phyloP scores from a whole-genome alignment of 2,113 vertebrate genomes.

The Struthidea cinerea region DNA sequence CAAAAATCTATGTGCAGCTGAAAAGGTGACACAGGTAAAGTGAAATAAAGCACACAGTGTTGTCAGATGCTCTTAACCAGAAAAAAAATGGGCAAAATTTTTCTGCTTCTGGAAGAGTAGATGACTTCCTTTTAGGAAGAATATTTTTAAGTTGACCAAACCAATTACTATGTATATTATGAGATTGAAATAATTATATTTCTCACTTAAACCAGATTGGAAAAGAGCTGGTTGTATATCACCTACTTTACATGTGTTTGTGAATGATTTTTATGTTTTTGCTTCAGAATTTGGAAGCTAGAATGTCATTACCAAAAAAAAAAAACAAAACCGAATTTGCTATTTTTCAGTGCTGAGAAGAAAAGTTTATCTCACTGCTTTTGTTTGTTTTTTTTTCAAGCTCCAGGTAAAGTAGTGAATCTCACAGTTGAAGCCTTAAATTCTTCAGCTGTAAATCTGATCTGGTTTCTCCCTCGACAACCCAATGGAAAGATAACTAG shows the following conservation, averaged over 20 bases:
- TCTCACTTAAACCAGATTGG: not conserved
- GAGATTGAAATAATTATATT: not conserved
- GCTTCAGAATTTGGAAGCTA: not conserved
- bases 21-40: not conserved
- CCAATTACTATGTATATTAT: not conserved
- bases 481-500: conserved; percentile 95
- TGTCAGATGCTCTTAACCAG: not conserved
- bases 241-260: not conserved
- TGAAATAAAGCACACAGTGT: not conserved
- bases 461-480: conserved; percentile 90
- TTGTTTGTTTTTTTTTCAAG: conserved; percentile 69
- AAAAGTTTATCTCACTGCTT: not conserved
- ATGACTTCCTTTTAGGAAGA: not conserved
- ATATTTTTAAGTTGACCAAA: not conserved
- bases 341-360: not conserved
- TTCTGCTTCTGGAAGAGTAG: not conserved
- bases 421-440: conserved; percentile 88
- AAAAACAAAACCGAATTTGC: not conserved
- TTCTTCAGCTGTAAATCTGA: conserved; percentile 86
- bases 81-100: not conserved
- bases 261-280: not conserved
- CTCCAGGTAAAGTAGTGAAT: conserved; percentile 92
- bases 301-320: not conserved
- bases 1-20: not conserved
- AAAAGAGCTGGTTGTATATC: not conserved